These are phyloP conservation scores for Limnephilus marmoratus DNA, from an alignment of 2,888 invertebrate species.

Conservation along the genomic window DNA sequence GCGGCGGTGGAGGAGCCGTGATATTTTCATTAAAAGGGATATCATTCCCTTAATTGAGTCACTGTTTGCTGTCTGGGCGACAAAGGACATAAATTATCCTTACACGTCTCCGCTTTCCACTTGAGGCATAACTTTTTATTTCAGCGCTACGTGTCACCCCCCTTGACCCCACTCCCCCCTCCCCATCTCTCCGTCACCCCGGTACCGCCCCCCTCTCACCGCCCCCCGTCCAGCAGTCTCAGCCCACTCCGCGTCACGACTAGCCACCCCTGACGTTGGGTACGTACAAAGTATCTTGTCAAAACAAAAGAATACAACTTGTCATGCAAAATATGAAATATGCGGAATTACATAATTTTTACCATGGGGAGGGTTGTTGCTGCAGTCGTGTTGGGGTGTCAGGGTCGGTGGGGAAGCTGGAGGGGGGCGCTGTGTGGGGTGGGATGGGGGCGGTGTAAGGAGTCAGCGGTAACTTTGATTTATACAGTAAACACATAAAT, in stretches of 20 bases:
- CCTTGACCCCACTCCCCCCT: neutral
- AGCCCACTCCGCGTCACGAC: constrained; percentile 13
- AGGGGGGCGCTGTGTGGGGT: constrained; percentile 2
- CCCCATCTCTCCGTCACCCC: neutral
- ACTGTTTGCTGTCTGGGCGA: constrained; percentile 64
- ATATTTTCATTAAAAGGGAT: constrained; percentile 65
- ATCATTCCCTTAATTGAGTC: constrained; percentile 65
- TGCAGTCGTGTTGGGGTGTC: constrained; percentile 49
- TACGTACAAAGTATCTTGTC: constrained; percentile 65
- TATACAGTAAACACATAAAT: constrained; percentile 79
- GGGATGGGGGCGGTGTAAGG: constrained; percentile 44
- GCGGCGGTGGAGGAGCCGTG: constrained; percentile 58
- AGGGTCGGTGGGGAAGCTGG: constrained; percentile 8
- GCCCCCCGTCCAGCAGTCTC: constrained; percentile 34
- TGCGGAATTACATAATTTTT: constrained; percentile 66
- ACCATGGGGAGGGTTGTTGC: constrained; percentile 51
- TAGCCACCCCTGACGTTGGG: constrained; percentile 38
- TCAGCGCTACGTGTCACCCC: constrained; percentile 53
- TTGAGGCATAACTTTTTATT: constrained; percentile 64
- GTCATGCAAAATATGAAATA: constrained; percentile 66
- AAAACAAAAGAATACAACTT: constrained; percentile 66
- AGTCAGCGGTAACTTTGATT: constrained; percentile 72
- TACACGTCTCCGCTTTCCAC: constrained; percentile 65
- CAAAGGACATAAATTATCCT: constrained; percentile 66
- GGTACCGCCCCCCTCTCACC: constrained; percentile 9